Evolutionary conservation across 2,113 vertebrate genomes (phyloP), one percentile per base, ranked within the genome.

Genomic region (Chloropsis hardwickii): DNA sequence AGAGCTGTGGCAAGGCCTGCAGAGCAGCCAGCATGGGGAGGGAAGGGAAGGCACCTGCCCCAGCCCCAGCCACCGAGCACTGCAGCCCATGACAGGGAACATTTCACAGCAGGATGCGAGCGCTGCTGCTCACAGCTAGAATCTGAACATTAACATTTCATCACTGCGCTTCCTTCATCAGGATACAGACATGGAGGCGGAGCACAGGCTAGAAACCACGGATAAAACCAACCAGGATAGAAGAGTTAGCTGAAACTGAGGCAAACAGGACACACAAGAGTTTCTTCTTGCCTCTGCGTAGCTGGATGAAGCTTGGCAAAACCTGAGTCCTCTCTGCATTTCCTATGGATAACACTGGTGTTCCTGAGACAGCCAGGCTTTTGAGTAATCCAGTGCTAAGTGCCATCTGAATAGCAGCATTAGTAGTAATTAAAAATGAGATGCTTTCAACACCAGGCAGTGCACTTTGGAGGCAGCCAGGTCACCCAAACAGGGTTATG

Each of bases 1-100:
- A 6, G 42, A 61, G 42, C 67, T 8, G n/a, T 1, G 12, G 44
- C 45, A 45, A 20, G 20, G n/a, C 27, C 24, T 1, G 13, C 15
- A 39, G 14, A 12, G 53, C 0, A 0, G 73, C 45, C 0, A 1
- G 44, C 21, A 11, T 1, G 1, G 51, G 24, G 13, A 81, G 57
- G 20, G 40, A 11, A 57, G 40, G 37, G 23, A 81, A 47, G 37
- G n/a, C 40, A 80, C 31, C 78, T 65, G 61, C 8, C 69, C 40
- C 47, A n/a, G 61, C 8, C 69, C 40, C 47, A 31, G 11, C 48
- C 81, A 8, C 53, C 0, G 3, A 74, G 6, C 25, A 14, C 53
- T 60, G 40, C 5, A 69, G 45, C 74, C 53, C 54, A 2, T 0
- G 10, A 71, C 56, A 71, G 67, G 89, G 70, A 65, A 89, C 65